These are phyloP conservation scores for Imbricaverruca yamaguchii DNA, from an alignment of 2,888 invertebrate genomes.

Conservation along the genomic window DNA sequence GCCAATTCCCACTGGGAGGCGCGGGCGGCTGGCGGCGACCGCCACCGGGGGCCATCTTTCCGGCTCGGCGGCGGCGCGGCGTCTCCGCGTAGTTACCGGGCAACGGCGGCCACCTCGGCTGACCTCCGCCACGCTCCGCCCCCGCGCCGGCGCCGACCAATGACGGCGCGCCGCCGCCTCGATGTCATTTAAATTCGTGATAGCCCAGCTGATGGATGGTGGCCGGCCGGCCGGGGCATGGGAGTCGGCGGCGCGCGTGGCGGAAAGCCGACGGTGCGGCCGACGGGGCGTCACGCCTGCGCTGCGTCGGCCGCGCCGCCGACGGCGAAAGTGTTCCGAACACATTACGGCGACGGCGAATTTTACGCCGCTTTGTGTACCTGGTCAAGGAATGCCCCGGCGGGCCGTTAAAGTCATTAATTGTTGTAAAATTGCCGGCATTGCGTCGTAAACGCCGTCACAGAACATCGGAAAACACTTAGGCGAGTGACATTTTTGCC, in stretches of 20 bases:
- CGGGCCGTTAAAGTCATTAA: not conserved
- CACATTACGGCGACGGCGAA: not conserved
- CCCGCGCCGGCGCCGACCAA: not conserved
- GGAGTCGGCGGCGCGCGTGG: not conserved
- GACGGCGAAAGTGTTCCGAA: not conserved
- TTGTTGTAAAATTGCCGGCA: not conserved
- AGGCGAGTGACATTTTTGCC: not conserved
- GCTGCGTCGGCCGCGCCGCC: not conserved
- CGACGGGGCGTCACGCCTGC: not conserved
- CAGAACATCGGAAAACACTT: not conserved
- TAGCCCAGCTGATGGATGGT: constrained; percentile 1
- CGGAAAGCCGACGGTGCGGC: not conserved
- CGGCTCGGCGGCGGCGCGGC: not conserved
- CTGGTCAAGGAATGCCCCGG: not conserved
- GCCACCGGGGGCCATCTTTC: not conserved
- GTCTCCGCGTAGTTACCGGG: not conserved
- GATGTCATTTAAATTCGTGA: constrained; percentile 16
- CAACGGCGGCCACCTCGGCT: not conserved
- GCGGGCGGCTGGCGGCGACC: not conserved
- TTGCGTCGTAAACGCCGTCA: not conserved
- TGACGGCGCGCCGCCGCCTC: not conserved
- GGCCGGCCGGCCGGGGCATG: not conserved
- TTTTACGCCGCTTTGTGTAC: not conserved
- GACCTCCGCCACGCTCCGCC: not conserved
- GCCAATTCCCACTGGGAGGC: too few species aligned